Evolutionary conservation across 35 echinoderm and acorn worm species (phyloP), one percentile per base, ranked within the genome.

Genomic region (Heliocidaris tuberculata): DNA sequence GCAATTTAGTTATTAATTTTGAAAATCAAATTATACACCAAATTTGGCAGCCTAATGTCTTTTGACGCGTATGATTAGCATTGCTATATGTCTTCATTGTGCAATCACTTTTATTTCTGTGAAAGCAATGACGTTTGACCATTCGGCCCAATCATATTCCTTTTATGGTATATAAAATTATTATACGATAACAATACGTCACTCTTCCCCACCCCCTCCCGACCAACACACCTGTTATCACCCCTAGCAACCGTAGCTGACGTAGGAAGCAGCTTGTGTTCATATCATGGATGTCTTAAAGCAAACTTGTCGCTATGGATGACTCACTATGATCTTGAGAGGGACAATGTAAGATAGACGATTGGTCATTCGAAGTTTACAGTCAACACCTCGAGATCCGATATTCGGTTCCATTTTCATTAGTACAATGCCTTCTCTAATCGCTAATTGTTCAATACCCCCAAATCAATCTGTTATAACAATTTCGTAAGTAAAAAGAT

Each of bases 231-330:
- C 65, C 65, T 78, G 65, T 78, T 21, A 78, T 78, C 65, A 27
- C 21, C 21, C 65, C 17, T 78, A n/a, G 65, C 65, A 78, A 78
- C 65, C 65, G 17, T 21, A 78, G 19, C 0, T 78, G n/a, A 78
- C 65, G 65, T 78, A 24, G 3, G 65, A 78, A 19, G 21, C 27
- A 78, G 65, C 65, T 27, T 78, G 65, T 78, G 65, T 78, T 78
- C 65, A 78, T 78, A 78, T 78, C 27, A 27, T 78, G 21, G 65
- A 78, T 78, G 65, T 78, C 65, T 78, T 78, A 7, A 8, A 27
- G 65, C 27, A 78, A 78, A 78, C 65, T 78, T 78, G 65, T 78
- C 65, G 65, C 65, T n/a, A 78, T 78, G 65, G 65, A 78, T 78
- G 65, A n/a, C 19, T 78, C 65, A 78, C 27, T 78, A 27, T n/a